Evolutionary conservation across 2,888 invertebrate genomes (phyloP).

Genomic region (Lepidocyrtoides sp.): DNA sequence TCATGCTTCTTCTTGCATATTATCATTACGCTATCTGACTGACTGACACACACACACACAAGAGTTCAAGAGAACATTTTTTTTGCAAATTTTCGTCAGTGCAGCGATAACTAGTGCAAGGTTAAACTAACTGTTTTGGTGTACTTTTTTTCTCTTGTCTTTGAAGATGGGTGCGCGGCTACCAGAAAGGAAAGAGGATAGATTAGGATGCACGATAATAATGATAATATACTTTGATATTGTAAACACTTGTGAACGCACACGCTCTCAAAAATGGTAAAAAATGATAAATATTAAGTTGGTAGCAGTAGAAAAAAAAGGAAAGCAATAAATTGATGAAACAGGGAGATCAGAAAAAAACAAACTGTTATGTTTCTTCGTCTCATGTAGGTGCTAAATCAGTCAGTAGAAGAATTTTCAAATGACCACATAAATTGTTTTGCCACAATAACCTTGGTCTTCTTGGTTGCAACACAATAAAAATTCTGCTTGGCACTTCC

Average conservation of each 20-base stretch:
- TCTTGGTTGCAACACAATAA: neutral
- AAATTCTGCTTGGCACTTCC: constrained; percentile 31
- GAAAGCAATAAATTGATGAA: neutral
- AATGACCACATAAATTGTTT: neutral
- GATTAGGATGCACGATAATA: too few relatives aligned
- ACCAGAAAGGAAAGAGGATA: neutral
- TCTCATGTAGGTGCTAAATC: neutral
- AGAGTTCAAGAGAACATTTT: constrained; percentile 1
- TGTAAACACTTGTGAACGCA: neutral
- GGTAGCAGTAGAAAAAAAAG: neutral
- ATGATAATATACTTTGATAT: neutral
- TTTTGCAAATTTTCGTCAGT: constrained; percentile 9
- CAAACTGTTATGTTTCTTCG: too few relatives aligned
- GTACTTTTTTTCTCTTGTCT: neutral
- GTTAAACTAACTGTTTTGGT: constrained; percentile 67
- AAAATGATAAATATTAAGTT: neutral
- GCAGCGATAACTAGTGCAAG: constrained; percentile 66
- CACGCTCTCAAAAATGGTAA: constrained; percentile 26
- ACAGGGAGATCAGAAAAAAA: neutral
- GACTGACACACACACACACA: constrained; percentile 17
- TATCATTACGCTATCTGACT: neutral
- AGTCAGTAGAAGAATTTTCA: neutral
- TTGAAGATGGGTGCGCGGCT: neutral
- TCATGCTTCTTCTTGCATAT: neutral
- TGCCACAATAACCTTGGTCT: neutral